phyloP scores from a whole-genome alignment of 2,888 invertebrate species.

The Endotricha flammealis region DNA sequence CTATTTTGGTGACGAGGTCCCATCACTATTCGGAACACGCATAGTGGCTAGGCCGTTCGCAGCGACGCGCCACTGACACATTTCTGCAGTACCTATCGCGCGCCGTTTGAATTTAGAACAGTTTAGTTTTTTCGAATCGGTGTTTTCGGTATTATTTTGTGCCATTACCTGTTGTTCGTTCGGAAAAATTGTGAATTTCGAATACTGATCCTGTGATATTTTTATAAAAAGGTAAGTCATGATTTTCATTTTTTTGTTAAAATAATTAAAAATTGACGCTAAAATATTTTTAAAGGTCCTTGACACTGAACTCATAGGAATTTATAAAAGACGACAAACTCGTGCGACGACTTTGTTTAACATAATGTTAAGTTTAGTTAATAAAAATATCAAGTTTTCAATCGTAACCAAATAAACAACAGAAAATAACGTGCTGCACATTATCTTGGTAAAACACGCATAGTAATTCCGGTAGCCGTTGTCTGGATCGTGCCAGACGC shows the following conservation, averaged over 20 bases:
- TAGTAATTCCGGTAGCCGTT: neutral
- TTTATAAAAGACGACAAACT: constrained; percentile 2
- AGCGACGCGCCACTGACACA: constrained; percentile 75
- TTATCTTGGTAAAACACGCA: too few relatives aligned
- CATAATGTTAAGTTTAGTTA: neutral
- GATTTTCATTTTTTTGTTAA: constrained; percentile 1
- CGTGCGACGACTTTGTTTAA: constrained; percentile 4
- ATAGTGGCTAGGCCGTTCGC: constrained; percentile 65
- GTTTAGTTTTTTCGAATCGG: constrained; percentile 47
- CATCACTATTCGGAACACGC: constrained; percentile 59
- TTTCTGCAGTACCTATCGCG: constrained; percentile 68
- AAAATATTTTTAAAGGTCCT: constrained; percentile 7
- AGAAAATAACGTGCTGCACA: too few relatives aligned
- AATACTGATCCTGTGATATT: constrained; percentile 32
- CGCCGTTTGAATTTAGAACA: constrained; percentile 73
- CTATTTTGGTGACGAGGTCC: constrained; percentile 36
- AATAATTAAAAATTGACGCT: neutral
- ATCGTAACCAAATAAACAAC: too few relatives aligned
- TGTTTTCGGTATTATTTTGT: constrained; percentile 46
- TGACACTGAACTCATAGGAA: constrained; percentile 6
- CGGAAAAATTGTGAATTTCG: constrained; percentile 40
- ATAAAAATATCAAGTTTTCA: neutral
- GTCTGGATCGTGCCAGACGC: neutral
- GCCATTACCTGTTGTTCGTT: constrained; percentile 46
- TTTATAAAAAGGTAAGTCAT: constrained; percentile 45